Conservation (phyloP, 2,797 vertebrate genomes). For the Sebastes matsubarae region DNA sequence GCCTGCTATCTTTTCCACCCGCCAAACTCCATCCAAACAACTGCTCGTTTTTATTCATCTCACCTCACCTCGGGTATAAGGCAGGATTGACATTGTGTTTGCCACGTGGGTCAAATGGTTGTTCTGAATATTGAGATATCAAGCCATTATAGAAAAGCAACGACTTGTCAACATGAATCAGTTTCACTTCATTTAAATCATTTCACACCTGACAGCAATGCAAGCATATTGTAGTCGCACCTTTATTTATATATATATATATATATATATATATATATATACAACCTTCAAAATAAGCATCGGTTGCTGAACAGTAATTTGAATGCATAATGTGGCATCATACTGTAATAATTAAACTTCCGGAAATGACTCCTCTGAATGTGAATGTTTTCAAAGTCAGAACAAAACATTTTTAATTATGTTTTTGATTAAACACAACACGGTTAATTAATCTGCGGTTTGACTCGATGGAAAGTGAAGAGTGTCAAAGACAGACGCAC, state of each 20-base stretch:
- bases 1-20: conserved; percentile 24
- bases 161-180: neutral
- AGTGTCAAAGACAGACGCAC: neutral
- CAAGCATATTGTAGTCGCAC: neutral
- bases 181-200: neutral
- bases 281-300: neutral
- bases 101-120: conserved; percentile 20
- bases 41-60: conserved; percentile 36
- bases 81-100: conserved; percentile 35
- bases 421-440: conserved; percentile 37
- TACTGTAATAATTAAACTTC: neutral
- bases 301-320: conserved; percentile 1
- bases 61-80: conserved; percentile 15
- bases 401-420: conserved; percentile 43
- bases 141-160: conserved; percentile 7
- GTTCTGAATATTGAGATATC: conserved; percentile 27
- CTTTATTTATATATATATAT: neutral
- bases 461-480: neutral
- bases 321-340: conserved; percentile 16
- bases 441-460: conserved; percentile 33
- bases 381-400: conserved; percentile 27
- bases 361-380: conserved; percentile 20
- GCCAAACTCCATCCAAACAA: conserved; percentile 27
- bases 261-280: too few relatives aligned
- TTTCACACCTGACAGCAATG: neutral